Evolutionary conservation across 2,113 vertebrate genomes (phyloP).

Genomic region (Callipepla californica): DNA sequence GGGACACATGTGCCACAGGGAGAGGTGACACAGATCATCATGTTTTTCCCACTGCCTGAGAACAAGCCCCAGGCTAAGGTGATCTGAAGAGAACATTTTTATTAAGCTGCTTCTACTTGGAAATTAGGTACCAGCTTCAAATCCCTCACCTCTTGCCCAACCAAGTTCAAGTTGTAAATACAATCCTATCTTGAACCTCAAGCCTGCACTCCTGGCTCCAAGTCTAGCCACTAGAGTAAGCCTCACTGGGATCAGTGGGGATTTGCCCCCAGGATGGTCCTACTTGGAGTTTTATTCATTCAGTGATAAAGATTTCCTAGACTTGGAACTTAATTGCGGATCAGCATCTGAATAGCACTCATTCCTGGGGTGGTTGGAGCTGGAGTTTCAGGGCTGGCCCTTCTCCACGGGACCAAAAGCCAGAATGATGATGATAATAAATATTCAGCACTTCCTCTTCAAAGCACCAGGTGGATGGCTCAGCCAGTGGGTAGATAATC

Average conservation of each 20-base stretch:
- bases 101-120: not conserved
- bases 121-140: not conserved
- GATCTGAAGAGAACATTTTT: not conserved
- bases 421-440: not conserved
- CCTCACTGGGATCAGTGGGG: not conserved
- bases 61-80: not conserved
- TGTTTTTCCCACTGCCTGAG: not conserved
- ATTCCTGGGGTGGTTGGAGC: not conserved
- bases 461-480: not conserved
- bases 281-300: slow-evolving; percentile 13
- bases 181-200: not conserved
- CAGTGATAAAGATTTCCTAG: not conserved
- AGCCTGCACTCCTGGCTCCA: not conserved
- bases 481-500: not conserved
- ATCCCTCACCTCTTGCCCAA: not conserved
- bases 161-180: not conserved
- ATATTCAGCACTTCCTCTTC: slow-evolving; percentile 11
- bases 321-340: not conserved
- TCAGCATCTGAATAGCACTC: not conserved
- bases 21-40: not conserved
- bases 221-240: not conserved
- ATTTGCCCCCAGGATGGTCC: not conserved
- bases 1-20: not conserved
- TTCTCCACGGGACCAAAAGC: not conserved
- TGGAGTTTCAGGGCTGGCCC: not conserved